A percentile compares a stretch with the other conserved stretches of the same genome.
Conservation (phyloP, 2,797 vertebrate genomes). For the Crossoptilon crossoptilon region DNA sequence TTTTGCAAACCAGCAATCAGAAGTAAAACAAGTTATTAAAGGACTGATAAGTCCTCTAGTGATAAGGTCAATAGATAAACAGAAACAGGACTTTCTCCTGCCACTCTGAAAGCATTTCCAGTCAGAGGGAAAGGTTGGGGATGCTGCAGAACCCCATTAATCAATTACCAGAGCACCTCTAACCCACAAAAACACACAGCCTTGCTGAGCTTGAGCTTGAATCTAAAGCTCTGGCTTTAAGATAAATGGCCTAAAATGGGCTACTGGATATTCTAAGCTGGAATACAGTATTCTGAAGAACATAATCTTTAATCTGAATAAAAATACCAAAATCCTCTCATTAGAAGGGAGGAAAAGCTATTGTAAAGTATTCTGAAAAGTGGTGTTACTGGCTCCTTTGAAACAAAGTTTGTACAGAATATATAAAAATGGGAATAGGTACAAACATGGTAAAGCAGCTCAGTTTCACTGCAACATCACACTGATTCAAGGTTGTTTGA, state of each 20-base stretch:
- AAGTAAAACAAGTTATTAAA: neutral
- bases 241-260: neutral
- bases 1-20: neutral
- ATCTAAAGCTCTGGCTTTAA: neutral
- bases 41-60: neutral
- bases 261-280: neutral
- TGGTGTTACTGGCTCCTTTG: neutral
- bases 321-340: neutral
- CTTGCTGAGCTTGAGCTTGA: neutral
- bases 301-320: neutral
- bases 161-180: neutral
- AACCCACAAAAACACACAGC: neutral
- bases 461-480: neutral
- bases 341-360: neutral
- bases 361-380: neutral
- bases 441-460: neutral
- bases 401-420: neutral
- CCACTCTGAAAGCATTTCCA: neutral
- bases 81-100: neutral
- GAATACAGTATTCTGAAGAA: neutral
- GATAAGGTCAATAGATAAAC: neutral
- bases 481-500: neutral
- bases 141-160: neutral
- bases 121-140: neutral
- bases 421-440: neutral